phyloP scores from a whole-genome alignment of 1,140 invertebrate species.

The Drosophila erecta region DNA sequence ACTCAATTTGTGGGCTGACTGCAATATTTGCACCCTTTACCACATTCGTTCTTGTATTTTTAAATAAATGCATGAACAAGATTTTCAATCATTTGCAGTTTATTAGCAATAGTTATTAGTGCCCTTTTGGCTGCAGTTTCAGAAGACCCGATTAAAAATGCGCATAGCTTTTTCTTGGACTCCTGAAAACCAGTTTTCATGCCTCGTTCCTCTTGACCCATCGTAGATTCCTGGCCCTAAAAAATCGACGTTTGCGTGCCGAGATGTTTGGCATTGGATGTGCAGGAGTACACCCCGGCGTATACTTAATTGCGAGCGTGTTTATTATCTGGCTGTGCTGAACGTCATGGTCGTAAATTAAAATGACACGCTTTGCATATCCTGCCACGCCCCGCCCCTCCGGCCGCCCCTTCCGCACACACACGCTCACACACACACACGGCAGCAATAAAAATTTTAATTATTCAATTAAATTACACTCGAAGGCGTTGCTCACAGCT shows the following conservation, averaged over 20 bases:
- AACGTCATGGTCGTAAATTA: constrained; percentile 81
- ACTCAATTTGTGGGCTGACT: constrained; percentile 3
- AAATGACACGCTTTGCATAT: constrained; percentile 82
- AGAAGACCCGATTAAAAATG: background rate
- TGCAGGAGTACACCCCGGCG: constrained; percentile 47
- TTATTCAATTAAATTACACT: constrained; percentile 83
- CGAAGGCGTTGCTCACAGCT: constrained; percentile 63
- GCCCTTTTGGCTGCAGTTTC: background rate
- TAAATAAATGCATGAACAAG: background rate
- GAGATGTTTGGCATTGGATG: constrained; percentile 31
- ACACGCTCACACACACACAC: constrained; percentile 23
- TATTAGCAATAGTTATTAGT: background rate
- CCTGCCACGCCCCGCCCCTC: constrained; percentile 9
- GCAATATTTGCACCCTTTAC: background rate
- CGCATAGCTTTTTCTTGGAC: background rate
- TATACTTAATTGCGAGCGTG: constrained; percentile 76
- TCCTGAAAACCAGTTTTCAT: background rate
- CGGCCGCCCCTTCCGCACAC: background rate
- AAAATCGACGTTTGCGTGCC: constrained; percentile 27
- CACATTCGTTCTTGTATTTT: background rate
- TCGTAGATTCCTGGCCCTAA: background rate
- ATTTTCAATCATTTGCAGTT: background rate
- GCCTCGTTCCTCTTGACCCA: background rate
- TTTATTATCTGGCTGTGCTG: constrained; percentile 74
- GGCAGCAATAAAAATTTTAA: constrained; percentile 79